phyloP scores from a whole-genome alignment of 2,888 invertebrate genomes.

The Cremastobaeus sp. region DNA sequence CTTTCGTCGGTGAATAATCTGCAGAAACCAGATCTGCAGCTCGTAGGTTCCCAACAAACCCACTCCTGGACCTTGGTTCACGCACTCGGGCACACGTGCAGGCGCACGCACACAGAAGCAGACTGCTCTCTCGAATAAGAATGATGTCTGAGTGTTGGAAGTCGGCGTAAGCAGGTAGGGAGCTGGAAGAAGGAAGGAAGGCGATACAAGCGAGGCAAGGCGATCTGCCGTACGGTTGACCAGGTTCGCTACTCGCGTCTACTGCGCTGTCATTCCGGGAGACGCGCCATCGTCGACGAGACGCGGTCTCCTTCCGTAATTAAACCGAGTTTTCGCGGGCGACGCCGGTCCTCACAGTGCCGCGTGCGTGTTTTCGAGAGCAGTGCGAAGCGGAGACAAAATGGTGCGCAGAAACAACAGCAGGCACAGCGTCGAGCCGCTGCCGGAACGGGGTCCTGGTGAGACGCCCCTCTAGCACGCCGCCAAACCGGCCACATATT shows the following conservation, averaged over 20 bases:
- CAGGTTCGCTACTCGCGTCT: slow-evolving; percentile 29
- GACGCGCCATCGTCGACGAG: not conserved
- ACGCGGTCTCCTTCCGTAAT: not conserved
- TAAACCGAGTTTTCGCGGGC: not conserved
- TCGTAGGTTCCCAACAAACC: slow-evolving; percentile 1
- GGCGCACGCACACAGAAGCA: not conserved
- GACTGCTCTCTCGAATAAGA: slow-evolving; percentile 14
- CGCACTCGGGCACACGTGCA: slow-evolving; percentile 16
- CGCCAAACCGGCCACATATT: slow-evolving; percentile 29
- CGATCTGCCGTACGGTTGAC: slow-evolving; percentile 28
- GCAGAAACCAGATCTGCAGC: not conserved
- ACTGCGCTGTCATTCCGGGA: slow-evolving; percentile 5
- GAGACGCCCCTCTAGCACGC: slow-evolving; percentile 69
- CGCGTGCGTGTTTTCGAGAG: not conserved
- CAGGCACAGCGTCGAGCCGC: slow-evolving; percentile 71
- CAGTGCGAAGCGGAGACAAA: slow-evolving; percentile 9
- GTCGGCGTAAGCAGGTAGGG: slow-evolving; percentile 47
- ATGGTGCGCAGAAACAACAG: slow-evolving; percentile 79
- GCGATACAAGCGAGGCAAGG: slow-evolving; percentile 31
- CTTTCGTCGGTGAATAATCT: not conserved
- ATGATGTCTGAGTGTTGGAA: slow-evolving; percentile 29
- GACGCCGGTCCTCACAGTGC: not conserved
- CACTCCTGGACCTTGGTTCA: slow-evolving; percentile 24
- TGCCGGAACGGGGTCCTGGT: slow-evolving; percentile 80
- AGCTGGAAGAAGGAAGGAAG: slow-evolving; percentile 48